phyloP scores from a whole-genome alignment of 2,113 vertebrate genomes.

The Todiramphus saurophagus region DNA sequence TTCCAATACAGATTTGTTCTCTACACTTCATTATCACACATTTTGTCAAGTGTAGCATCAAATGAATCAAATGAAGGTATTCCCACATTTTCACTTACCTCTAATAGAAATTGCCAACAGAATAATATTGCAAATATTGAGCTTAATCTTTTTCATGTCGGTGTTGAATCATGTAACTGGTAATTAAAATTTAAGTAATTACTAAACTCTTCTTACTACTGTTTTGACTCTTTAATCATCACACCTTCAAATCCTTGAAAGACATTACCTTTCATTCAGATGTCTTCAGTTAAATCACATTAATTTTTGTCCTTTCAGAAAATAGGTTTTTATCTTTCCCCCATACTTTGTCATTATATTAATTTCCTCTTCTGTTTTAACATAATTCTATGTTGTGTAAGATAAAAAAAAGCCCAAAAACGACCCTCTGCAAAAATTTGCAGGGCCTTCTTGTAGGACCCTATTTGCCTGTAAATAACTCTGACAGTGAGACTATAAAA shows the following conservation, averaged over 20 bases:
- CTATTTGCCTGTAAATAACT: neutral
- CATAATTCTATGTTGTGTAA: neutral
- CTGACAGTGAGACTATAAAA: neutral
- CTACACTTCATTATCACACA: neutral
- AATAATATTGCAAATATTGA: neutral
- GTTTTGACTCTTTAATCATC: neutral
- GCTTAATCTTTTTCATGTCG: neutral
- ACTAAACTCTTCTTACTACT: neutral
- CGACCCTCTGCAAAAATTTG: neutral
- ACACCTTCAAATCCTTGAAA: neutral
- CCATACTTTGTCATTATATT: neutral
- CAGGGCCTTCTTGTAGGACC: neutral
- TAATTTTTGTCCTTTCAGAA: neutral
- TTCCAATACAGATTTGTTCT: neutral
- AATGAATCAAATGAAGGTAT: neutral
- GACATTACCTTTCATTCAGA: neutral
- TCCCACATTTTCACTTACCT: neutral
- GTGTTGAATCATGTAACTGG: neutral
- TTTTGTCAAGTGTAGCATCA: neutral
- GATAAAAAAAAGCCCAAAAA: neutral
- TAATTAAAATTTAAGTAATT: neutral
- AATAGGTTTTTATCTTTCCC: neutral
- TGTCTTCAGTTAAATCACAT: neutral
- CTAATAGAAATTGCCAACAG: neutral
- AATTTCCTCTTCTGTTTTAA: neutral